Conservation (phyloP, 2,888 invertebrate genomes). For the Amphipyra tragopoginis region DNA sequence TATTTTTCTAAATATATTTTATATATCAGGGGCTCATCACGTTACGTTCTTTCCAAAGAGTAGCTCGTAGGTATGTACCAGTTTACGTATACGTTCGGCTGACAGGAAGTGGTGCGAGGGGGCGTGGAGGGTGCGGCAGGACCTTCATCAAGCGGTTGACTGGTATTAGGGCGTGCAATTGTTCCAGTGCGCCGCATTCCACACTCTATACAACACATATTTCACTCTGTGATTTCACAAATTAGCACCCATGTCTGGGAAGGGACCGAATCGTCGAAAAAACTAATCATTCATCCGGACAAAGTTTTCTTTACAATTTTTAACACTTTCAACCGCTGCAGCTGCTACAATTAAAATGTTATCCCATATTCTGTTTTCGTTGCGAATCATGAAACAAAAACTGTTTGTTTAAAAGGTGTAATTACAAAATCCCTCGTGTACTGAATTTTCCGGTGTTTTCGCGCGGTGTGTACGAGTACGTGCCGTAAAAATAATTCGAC, state of each 20-base stretch:
- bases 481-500: conserved; percentile 89
- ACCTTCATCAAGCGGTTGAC: conserved; percentile 89
- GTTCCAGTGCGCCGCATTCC: conserved; percentile 85
- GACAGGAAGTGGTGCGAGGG: conserved; percentile 67
- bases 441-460: conserved; percentile 83
- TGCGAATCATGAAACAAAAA: conserved; percentile 76
- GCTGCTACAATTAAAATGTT: conserved; percentile 66
- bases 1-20: conserved; percentile 10
- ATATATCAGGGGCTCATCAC: conserved; percentile 1
- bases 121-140: conserved; percentile 62
- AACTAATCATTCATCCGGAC: conserved; percentile 55
- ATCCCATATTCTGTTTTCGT: conserved; percentile 68
- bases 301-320: conserved; percentile 50
- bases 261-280: conserved; percentile 62
- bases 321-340: conserved; percentile 33
- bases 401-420: conserved; percentile 83
- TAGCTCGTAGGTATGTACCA: conserved; percentile 44
- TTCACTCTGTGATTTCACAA: conserved; percentile 85
- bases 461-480: conserved; percentile 81
- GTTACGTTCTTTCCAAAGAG: conserved; percentile 17
- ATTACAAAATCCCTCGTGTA: conserved; percentile 86
- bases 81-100: conserved; percentile 59
- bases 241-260: conserved; percentile 79
- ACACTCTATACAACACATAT: conserved; percentile 80
- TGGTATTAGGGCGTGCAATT: conserved; percentile 88